A percentile compares a stretch with the other conserved stretches of the same genome.
Conservation (phyloP, 1,140 invertebrate genomes). For the Paraescarpia echinospica region DNA sequence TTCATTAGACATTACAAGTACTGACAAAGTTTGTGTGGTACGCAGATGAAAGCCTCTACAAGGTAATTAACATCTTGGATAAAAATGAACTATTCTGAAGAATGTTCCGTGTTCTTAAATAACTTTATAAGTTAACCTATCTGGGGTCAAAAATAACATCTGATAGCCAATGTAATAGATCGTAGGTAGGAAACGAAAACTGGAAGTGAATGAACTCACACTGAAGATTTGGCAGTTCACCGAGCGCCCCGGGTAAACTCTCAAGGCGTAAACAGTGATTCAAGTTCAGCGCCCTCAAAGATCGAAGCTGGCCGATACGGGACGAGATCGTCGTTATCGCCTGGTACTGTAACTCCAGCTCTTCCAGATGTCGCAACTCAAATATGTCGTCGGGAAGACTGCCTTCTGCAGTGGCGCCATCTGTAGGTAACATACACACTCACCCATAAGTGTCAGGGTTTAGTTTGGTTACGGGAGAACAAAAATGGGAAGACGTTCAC, state of each 20-base stretch:
- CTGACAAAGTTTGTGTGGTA: too few species aligned
- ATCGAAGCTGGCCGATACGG: conserved; percentile 40
- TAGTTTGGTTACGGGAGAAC: too few species aligned
- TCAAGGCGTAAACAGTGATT: conserved; percentile 42
- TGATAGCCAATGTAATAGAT: too few species aligned
- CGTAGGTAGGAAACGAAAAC: background rate
- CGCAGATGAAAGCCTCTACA: too few species aligned
- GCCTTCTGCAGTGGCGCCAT: conserved; percentile 33
- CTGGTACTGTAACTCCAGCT: conserved; percentile 41
- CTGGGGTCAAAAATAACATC: too few species aligned
- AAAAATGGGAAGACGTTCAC: too few species aligned
- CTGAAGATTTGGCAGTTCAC: conserved; percentile 19
- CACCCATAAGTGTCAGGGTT: background rate
- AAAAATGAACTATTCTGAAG: too few species aligned
- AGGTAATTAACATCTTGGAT: too few species aligned
- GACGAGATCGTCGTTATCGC: conserved; percentile 43
- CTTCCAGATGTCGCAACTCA: conserved; percentile 35
- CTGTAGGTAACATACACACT: background rate
- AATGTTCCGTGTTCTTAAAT: too few species aligned
- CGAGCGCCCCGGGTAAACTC: background rate
- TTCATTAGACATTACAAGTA: too few species aligned
- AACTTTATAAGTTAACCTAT: too few species aligned
- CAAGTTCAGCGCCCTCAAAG: conserved; percentile 37
- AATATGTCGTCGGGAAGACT: conserved; percentile 46
- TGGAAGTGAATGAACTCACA: conserved; percentile 33